phyloP scores from a whole-genome alignment of 1,140 invertebrate genomes.

The Physella acuta region DNA sequence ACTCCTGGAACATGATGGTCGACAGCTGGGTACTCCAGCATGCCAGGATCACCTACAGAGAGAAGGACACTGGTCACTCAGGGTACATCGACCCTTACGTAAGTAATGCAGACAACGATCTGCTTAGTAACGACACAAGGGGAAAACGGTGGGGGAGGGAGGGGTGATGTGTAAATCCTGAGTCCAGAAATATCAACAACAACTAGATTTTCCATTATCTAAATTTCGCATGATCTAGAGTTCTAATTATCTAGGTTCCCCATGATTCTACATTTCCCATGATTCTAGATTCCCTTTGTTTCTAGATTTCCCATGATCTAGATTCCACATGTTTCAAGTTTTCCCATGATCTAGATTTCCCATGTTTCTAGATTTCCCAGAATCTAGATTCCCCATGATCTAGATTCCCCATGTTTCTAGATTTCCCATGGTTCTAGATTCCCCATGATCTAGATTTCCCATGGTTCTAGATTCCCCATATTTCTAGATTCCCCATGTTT shows the following conservation, averaged over 20 bases:
- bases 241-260: background rate
- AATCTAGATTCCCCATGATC: background rate
- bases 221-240: background rate
- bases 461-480: background rate
- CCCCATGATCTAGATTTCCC: background rate
- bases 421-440: background rate
- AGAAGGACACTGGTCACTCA: slow-evolving; percentile 7
- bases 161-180: background rate
- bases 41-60: slow-evolving; percentile 69
- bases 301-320: too few species aligned
- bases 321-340: too few species aligned
- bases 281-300: too few species aligned
- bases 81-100: slow-evolving; percentile 10
- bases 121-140: background rate
- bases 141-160: background rate
- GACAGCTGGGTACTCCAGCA: slow-evolving; percentile 80
- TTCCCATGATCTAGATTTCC: too few species aligned
- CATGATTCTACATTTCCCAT: background rate
- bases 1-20: slow-evolving; percentile 98
- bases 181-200: background rate
- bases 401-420: background rate
- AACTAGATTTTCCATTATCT: background rate
- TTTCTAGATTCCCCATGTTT: background rate
- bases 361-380: too few species aligned
- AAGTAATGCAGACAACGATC: background rate